phyloP scores from a whole-genome alignment of 1,140 invertebrate genomes.

The Anoplolepis gracilipes region DNA sequence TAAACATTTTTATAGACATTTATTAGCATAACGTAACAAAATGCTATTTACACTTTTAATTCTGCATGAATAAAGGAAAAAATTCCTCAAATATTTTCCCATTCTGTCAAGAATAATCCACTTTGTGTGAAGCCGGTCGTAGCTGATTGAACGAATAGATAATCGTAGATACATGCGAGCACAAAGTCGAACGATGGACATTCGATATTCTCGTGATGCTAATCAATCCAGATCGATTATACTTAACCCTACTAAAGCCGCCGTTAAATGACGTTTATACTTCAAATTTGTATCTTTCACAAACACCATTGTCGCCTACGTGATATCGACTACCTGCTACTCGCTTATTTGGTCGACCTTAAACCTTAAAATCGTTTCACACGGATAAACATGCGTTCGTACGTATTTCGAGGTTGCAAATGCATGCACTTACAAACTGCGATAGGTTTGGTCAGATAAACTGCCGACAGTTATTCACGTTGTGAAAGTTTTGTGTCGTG shows the following conservation, averaged over 20 bases:
- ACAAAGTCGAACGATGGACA: conserved; percentile 12
- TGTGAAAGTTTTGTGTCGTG: conserved; percentile 50
- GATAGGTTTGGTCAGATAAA: conserved; percentile 63
- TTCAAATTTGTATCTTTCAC: conserved; percentile 74
- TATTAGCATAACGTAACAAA: neutral
- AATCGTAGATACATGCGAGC: conserved; percentile 38
- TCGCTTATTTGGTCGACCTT: conserved; percentile 64
- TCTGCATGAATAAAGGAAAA: neutral
- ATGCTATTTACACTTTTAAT: neutral
- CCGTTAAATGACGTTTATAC: conserved; percentile 71
- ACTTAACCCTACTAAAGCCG: conserved; percentile 75
- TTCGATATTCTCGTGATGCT: conserved; percentile 53
- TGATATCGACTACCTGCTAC: conserved; percentile 82
- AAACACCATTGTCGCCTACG: conserved; percentile 72
- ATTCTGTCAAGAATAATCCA: conserved; percentile 49
- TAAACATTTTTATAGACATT: conserved; percentile 4
- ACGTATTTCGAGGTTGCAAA: neutral
- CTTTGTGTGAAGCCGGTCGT: conserved; percentile 68
- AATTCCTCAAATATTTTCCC: neutral
- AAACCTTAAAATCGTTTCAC: conserved; percentile 68
- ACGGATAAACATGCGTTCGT: conserved; percentile 30
- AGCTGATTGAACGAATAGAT: conserved; percentile 74
- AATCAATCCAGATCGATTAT: conserved; percentile 69
- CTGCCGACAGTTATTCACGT: conserved; percentile 68
- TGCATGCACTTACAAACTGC: neutral